Conservation (phyloP, 2,113 vertebrate genomes). For the Athene noctua region DNA sequence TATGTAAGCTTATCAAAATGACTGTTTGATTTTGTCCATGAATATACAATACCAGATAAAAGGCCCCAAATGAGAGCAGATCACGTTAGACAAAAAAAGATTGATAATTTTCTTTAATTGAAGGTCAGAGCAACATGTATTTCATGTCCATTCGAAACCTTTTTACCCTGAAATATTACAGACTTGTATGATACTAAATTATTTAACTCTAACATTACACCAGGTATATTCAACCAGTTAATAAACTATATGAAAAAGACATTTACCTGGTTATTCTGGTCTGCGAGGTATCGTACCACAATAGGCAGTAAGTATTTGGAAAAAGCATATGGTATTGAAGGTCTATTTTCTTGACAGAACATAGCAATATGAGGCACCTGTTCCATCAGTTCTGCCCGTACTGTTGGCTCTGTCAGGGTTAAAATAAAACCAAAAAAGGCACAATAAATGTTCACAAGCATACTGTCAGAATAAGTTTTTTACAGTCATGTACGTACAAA, state of each 20-base stretch:
- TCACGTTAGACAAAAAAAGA: rapidly evolving
- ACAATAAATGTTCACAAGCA: not conserved
- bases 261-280: slow-evolving; percentile 89
- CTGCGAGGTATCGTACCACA: slow-evolving; percentile 86
- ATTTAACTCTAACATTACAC: not conserved
- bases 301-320: slow-evolving; percentile 89
- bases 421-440: not conserved
- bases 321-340: slow-evolving; percentile 86
- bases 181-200: not conserved
- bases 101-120: not conserved
- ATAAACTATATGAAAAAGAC: not conserved
- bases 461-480: not conserved
- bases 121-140: not conserved
- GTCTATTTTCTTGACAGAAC: slow-evolving; percentile 90
- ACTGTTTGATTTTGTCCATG: not conserved
- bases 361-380: slow-evolving; percentile 89
- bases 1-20: not conserved
- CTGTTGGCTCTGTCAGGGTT: slow-evolving; percentile 81
- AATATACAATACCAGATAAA: not conserved
- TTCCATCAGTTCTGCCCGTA: slow-evolving; percentile 89
- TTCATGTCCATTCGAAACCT: not conserved
- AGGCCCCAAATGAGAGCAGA: not conserved
- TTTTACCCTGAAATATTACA: not conserved
- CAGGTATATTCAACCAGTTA: not conserved
- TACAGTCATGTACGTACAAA: not conserved